Base-by-base conservation (phyloP, 1,140 invertebrate species). In the Eulimnadia texana region DNA sequence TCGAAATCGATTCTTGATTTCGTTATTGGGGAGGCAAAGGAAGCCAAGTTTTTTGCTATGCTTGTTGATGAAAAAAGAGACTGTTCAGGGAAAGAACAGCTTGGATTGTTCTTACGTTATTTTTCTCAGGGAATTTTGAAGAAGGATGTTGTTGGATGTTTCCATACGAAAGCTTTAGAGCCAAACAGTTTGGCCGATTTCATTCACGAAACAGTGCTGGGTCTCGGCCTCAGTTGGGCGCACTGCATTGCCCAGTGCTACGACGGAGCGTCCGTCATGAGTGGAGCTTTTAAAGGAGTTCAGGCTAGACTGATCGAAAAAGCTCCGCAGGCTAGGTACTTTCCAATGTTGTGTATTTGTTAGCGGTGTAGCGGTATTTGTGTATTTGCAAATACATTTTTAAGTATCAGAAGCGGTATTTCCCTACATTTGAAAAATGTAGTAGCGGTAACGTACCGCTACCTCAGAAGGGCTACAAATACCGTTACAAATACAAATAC, bases 171-270 rank as follows among this genome's bases (percentile, higher is more conserved):
- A 49, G 58, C 64, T 47, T 19, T 67, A 2, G 57, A 50, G 57
- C 54, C 22, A 50, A 50, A 63, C 13, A 67, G 49, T 42, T 59
- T 50, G 16, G 60, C 58, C 19, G 33, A 55, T 23, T 27, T 3
- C 10, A 47, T 67, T 25, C 28, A 1, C 24, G 50, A 63, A 19
- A 22, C 56, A 13, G 19, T 64, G 58, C 50, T 19, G 49, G 49
- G 58, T 20, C 19, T 23, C 10, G n/a, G 56, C 42, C 56, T 58
- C 25, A 33, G 3, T 6, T 63, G 20, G 22, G 50, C 22, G 20
- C 47, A 19, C 49, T 67, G 54, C 42, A 57, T 67, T 20, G 66
- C 59, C 16, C 65, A 67, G 49, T 61, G 42, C 6, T 67, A 64
- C 51, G 60, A 67, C 60, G 63, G 63, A 13, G 63, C 65, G 6